phyloP scores from a whole-genome alignment of 2,797 vertebrate species.

The Rhinogobio ventralis region DNA sequence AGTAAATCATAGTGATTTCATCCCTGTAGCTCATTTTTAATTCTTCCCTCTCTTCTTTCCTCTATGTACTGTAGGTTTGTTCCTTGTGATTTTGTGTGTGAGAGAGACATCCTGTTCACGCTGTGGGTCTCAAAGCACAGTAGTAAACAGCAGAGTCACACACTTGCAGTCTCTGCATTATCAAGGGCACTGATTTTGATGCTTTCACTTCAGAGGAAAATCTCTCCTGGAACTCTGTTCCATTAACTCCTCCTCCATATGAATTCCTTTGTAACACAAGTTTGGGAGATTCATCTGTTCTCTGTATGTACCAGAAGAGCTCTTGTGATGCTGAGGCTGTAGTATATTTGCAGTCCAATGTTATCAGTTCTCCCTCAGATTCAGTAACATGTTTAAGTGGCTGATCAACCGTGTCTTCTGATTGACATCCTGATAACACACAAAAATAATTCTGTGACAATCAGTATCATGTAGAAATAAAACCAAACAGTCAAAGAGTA shows the following conservation, averaged over 20 bases:
- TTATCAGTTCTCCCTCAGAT: slow-evolving; percentile 45
- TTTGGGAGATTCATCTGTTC: slow-evolving; percentile 25
- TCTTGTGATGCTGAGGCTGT: rapidly evolving
- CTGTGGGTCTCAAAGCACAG: slow-evolving; percentile 28
- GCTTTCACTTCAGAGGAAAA: slow-evolving; percentile 55
- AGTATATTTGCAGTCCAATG: slow-evolving; percentile 50
- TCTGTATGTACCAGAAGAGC: slow-evolving; percentile 64
- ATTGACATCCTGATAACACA: slow-evolving; percentile 38
- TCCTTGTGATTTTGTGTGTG: neutral
- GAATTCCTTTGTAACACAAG: slow-evolving; percentile 43
- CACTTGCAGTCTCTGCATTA: slow-evolving; percentile 2
- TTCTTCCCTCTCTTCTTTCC: too few relatives aligned
- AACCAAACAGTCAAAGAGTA: neutral
- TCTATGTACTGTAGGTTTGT: neutral
- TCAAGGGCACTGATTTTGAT: slow-evolving; percentile 38
- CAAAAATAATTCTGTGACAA: neutral
- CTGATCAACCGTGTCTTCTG: slow-evolving; percentile 52
- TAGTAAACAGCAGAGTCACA: slow-evolving; percentile 54
- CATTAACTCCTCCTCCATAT: slow-evolving; percentile 18
- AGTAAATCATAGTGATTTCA: neutral
- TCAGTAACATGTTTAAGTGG: slow-evolving; percentile 20
- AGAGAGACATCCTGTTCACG: neutral
- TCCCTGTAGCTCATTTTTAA: neutral
- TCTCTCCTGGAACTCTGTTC: neutral
- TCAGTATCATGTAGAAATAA: neutral